phyloP scores from a whole-genome alignment of 2,113 vertebrate species.

The Ginglymostoma cirratum region DNA sequence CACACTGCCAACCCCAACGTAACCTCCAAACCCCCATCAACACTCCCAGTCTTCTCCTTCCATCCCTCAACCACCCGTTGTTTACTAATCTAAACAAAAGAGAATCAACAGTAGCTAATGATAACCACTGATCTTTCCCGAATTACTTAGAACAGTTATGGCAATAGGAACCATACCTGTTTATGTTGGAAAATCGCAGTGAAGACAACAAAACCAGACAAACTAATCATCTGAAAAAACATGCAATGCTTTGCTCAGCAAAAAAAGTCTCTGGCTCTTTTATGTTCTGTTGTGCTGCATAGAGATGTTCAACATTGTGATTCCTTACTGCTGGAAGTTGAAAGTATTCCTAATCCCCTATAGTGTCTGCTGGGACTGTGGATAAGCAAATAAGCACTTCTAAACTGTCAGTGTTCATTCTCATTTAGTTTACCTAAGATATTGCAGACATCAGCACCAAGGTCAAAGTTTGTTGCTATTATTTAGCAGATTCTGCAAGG shows the following conservation, averaged over 20 bases:
- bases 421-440: constrained; percentile 13
- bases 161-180: too few relatives aligned
- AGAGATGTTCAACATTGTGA: not conserved
- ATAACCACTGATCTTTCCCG: not conserved
- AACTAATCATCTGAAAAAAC: not conserved
- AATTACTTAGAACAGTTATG: not conserved
- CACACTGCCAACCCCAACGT: not conserved
- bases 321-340: constrained; percentile 13
- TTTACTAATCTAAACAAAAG: not conserved
- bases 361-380: constrained; percentile 1
- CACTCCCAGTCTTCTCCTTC: not conserved
- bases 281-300: not conserved
- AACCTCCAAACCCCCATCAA: not conserved
- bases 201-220: not conserved
- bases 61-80: not conserved
- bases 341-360: constrained; percentile 12
- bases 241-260: not conserved
- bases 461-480: not conserved
- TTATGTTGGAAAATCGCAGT: not conserved
- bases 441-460: not conserved
- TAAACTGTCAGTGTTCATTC: constrained; percentile 4
- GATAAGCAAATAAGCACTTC: constrained; percentile 18
- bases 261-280: not conserved
- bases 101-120: not conserved
- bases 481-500: not conserved